Percentiles rank a stretch among this genome's conserved stretches.
Evolutionary conservation across 2,113 vertebrate species (phyloP).

Genomic region (Ciconia boyciana): DNA sequence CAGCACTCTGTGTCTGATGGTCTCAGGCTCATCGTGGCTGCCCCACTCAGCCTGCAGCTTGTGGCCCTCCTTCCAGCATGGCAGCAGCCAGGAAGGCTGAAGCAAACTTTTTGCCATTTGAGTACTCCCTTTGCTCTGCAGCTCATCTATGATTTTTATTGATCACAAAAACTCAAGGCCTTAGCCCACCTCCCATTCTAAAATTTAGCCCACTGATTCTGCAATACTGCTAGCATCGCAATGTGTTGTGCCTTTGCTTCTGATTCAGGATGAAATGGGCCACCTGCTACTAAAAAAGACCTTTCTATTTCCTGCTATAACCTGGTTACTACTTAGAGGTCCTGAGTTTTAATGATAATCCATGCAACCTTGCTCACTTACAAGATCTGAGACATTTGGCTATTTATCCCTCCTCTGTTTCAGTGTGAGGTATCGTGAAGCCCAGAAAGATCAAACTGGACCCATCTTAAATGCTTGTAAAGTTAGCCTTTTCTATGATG

Average conservation of each 20-base stretch:
- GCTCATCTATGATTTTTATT: not conserved
- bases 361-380: not conserved
- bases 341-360: not conserved
- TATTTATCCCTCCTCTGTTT: not conserved
- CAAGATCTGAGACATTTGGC: not conserved
- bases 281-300: conserved; percentile 10
- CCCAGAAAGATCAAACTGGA: not conserved
- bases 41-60: not conserved
- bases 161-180: not conserved
- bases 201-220: not conserved
- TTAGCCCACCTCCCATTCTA: not conserved
- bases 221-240: not conserved
- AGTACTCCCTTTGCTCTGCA: not conserved
- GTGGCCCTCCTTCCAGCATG: not conserved
- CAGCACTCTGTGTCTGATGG: not conserved
- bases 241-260: not conserved
- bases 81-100: not conserved
- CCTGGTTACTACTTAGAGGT: not conserved
- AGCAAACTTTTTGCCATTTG: not conserved
- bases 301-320: not conserved
- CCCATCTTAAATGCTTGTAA: not conserved
- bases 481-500: not conserved
- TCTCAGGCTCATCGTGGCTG: not conserved
- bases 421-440: not conserved
- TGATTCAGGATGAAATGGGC: not conserved